These are phyloP conservation scores for Limenitis arthemis DNA, from an alignment of 2,888 invertebrate species.

Conservation along the genomic window DNA sequence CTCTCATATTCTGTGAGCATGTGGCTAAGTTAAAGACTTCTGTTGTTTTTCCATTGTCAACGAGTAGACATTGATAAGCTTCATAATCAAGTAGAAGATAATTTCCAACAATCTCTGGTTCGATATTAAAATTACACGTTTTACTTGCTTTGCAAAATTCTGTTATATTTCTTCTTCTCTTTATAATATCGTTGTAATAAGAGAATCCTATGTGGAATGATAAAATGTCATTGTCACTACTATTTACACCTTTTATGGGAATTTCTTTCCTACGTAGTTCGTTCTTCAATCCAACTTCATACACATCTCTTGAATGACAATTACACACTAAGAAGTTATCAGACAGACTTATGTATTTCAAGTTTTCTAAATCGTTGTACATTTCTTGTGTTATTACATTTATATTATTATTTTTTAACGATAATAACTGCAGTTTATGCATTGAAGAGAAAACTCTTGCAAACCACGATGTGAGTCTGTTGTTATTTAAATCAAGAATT, in stretches of 20 bases:
- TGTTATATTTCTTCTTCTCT: conserved; percentile 28
- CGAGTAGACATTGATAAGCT: conserved; percentile 31
- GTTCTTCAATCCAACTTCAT: conserved; percentile 41
- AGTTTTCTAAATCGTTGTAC: conserved; percentile 62
- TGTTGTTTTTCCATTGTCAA: conserved; percentile 30
- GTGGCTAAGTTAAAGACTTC: conserved; percentile 29
- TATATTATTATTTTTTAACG: conserved; percentile 67
- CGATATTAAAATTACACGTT: conserved; percentile 20
- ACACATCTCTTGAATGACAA: conserved; percentile 67
- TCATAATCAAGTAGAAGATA: conserved; percentile 43
- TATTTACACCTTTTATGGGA: conserved; percentile 1
- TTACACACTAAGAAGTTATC: conserved; percentile 74
- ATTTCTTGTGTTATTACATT: conserved; percentile 70
- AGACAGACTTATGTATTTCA: conserved; percentile 64
- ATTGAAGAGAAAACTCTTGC: conserved; percentile 46
- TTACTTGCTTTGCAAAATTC: conserved; percentile 17
- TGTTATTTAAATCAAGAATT: conserved; percentile 64
- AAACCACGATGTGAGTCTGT: conserved; percentile 73
- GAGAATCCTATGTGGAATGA: conserved; percentile 36
- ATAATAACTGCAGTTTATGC: conserved; percentile 48
- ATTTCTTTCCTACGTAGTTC: conserved; percentile 9
- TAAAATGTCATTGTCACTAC: not conserved
- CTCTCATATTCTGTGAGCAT: conserved; percentile 32
- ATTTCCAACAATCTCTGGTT: conserved; percentile 28
- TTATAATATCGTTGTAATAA: conserved; percentile 35